Percentiles rank a stretch among this genome's conserved stretches.
phyloP scores from a whole-genome alignment of 2,797 vertebrate genomes.

The Manis javanica region DNA sequence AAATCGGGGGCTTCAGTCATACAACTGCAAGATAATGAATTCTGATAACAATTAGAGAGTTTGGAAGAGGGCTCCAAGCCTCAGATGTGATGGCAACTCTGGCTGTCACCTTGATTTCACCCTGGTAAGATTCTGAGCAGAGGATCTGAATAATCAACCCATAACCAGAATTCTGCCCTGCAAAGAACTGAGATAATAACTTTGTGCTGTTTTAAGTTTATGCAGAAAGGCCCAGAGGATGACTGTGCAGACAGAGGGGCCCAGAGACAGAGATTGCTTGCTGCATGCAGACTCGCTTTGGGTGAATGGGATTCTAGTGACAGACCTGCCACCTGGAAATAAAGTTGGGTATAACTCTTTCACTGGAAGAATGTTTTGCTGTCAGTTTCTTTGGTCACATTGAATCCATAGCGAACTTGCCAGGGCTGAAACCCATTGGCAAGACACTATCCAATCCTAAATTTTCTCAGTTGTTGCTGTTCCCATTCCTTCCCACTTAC shows the following conservation, averaged over 20 bases:
- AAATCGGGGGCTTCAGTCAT: not conserved
- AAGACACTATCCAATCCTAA: not conserved
- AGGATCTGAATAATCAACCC: not conserved
- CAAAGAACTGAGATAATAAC: not conserved
- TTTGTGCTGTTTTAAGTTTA: not conserved
- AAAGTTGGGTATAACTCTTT: no score
- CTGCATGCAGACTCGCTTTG: no score
- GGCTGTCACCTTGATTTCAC: not conserved
- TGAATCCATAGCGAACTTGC: no score
- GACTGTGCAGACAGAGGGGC: no score
- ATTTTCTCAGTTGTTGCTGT: not conserved
- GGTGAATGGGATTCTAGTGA: no score
- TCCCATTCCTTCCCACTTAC: not conserved
- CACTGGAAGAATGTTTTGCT: no score
- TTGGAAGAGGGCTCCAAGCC: not conserved
- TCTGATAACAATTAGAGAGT: not conserved
- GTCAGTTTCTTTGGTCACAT: no score
- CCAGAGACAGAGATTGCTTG: no score
- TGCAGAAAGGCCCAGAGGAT: no score
- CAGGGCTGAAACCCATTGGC: no score
- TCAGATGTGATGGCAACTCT: not conserved
- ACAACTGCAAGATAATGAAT: not conserved
- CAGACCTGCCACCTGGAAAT: no score
- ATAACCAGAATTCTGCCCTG: not conserved
- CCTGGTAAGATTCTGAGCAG: not conserved